Evolutionary conservation across 2,888 invertebrate species (phyloP).

Genomic region (Beris chalybata): DNA sequence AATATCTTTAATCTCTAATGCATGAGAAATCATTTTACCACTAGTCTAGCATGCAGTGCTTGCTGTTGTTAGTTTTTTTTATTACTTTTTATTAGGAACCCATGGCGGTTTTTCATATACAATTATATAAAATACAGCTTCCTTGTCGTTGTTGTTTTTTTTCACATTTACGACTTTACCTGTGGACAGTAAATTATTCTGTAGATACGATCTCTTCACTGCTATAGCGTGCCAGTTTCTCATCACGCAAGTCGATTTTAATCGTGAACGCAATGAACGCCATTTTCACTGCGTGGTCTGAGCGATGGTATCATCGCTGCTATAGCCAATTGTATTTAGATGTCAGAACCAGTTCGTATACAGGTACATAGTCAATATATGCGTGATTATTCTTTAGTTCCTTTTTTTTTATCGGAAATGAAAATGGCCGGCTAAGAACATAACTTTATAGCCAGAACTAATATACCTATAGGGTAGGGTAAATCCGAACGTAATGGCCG

Average conservation of each 20-base stretch:
- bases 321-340: neutral
- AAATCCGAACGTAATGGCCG: too few species aligned
- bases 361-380: too few species aligned
- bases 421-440: too few species aligned
- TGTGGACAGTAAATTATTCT: constrained; percentile 23
- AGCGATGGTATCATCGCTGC: neutral
- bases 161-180: neutral
- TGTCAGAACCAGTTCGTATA: neutral
- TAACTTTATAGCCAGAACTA: too few species aligned
- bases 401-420: too few species aligned
- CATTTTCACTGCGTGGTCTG: constrained; percentile 1
- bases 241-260: constrained; percentile 16
- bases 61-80: neutral
- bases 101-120: neutral
- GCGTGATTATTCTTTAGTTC: too few species aligned
- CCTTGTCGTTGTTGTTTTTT: neutral
- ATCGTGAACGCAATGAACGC: constrained; percentile 1
- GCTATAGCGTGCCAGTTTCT: neutral
- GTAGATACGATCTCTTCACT: constrained; percentile 19
- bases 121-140: neutral
- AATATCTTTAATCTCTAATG: neutral
- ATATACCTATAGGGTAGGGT: too few species aligned
- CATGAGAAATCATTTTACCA: too few species aligned
- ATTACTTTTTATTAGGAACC: neutral
- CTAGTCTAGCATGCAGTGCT: neutral